Percentiles rank a stretch among this genome's conserved stretches.
Conservation (phyloP, 2,113 vertebrate species). For the Vulpes vulpes region DNA sequence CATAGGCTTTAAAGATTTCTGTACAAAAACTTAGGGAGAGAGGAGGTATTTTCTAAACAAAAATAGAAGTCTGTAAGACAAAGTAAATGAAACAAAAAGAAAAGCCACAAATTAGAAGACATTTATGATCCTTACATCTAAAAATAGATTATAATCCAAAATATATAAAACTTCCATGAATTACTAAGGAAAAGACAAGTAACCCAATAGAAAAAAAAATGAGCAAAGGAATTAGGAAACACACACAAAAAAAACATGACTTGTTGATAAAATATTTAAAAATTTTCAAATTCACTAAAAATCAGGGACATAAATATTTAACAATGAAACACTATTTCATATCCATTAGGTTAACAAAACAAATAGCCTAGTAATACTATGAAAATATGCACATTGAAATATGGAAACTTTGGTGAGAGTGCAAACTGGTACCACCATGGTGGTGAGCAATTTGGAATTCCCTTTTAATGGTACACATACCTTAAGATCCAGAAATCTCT, state of each 20-base stretch:
- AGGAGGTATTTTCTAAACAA: neutral
- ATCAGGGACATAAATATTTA: neutral
- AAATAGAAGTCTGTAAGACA: neutral
- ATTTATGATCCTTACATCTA: neutral
- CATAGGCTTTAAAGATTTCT: neutral
- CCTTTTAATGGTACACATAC: neutral
- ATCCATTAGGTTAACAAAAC: neutral
- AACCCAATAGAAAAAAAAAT: neutral
- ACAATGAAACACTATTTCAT: neutral
- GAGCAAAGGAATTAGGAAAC: neutral
- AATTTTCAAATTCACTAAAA: slow-evolving; percentile 12
- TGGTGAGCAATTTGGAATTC: neutral
- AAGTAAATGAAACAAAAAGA: slow-evolving; percentile 18
- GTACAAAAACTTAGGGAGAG: neutral
- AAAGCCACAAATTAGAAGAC: neutral
- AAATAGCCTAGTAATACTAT: neutral
- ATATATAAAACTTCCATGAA: neutral
- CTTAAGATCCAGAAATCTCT: neutral
- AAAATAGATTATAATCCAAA: neutral
- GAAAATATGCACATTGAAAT: neutral
- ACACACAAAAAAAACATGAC: neutral
- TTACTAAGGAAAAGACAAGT: neutral
- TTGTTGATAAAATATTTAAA: neutral
- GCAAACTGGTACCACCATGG: neutral
- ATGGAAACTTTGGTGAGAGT: neutral